A percentile compares a stretch with the other conserved stretches of the same genome.
phyloP scores from a whole-genome alignment of 2,113 vertebrate genomes.

The Melanotaenia duboulayi region DNA sequence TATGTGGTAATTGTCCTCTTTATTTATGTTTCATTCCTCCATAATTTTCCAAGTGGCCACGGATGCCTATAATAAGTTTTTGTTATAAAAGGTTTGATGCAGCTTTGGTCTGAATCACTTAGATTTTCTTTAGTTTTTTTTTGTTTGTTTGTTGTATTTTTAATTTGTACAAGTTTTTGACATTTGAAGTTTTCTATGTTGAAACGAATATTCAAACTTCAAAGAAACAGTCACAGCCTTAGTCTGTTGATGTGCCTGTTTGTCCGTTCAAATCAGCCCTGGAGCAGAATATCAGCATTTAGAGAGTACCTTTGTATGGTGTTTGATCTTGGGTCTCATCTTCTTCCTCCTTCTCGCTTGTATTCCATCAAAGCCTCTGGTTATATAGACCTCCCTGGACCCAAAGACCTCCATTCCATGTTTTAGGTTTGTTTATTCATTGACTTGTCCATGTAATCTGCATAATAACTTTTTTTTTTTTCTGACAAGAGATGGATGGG shows the following conservation, averaged over 20 bases:
- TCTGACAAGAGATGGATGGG: neutral
- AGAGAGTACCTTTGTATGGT: neutral
- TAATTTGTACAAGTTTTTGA: no score
- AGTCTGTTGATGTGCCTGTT: neutral
- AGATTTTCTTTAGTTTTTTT: no score
- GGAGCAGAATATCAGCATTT: neutral
- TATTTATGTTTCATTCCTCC: no score
- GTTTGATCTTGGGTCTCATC: slow-evolving; percentile 40
- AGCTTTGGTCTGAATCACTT: no score
- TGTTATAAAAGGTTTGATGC: no score
- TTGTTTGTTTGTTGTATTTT: no score
- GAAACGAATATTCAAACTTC: neutral
- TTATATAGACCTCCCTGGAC: neutral
- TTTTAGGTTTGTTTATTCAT: neutral
- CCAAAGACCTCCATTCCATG: neutral
- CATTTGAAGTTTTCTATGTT: no score
- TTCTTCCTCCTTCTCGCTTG: slow-evolving; percentile 18
- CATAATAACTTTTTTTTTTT: neutral
- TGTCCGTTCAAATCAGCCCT: neutral
- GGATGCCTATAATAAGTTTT: no score
- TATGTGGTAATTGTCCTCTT: no score
- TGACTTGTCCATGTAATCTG: slow-evolving; percentile 1
- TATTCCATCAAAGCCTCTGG: slow-evolving; percentile 22
- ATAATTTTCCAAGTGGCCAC: no score
- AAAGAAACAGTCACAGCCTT: no score